Evolutionary conservation across 2,113 vertebrate genomes (phyloP).

Genomic region (Pristiophorus japonicus): DNA sequence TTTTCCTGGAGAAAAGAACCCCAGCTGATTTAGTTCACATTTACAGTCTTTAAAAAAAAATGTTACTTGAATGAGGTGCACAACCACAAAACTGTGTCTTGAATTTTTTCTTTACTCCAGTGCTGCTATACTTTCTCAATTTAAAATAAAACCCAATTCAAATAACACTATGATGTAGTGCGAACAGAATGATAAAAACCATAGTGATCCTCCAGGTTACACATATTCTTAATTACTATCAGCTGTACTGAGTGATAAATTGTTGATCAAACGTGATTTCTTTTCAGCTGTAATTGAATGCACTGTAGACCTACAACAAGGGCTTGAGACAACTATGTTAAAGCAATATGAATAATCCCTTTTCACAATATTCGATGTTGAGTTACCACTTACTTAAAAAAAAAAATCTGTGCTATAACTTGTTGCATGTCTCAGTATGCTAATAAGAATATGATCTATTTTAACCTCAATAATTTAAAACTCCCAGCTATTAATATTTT

Average conservation of each 20-base stretch:
- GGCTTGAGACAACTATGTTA: not conserved
- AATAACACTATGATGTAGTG: not conserved
- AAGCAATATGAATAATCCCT: not conserved
- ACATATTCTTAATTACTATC: conserved; percentile 14
- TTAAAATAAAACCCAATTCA: not conserved
- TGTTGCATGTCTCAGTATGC: not conserved
- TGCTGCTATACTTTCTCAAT: not conserved
- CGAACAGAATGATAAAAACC: conserved; percentile 6
- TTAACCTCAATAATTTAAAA: conserved; percentile 6
- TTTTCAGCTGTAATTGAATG: not conserved
- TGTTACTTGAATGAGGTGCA: not conserved
- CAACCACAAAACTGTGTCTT: not conserved
- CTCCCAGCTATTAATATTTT: conserved; percentile 55
- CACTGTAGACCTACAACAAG: not conserved
- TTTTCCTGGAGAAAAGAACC: not conserved
- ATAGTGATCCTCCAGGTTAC: not conserved
- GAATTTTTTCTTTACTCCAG: not conserved
- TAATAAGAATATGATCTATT: not conserved
- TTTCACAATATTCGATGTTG: not conserved
- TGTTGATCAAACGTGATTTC: not conserved
- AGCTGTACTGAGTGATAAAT: not conserved
- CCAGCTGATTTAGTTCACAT: not conserved
- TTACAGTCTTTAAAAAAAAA: not conserved
- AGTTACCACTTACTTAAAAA: not conserved
- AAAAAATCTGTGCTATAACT: not conserved